phyloP scores from a whole-genome alignment of 2,797 vertebrate species.

The Triplophysa bombifrons region DNA sequence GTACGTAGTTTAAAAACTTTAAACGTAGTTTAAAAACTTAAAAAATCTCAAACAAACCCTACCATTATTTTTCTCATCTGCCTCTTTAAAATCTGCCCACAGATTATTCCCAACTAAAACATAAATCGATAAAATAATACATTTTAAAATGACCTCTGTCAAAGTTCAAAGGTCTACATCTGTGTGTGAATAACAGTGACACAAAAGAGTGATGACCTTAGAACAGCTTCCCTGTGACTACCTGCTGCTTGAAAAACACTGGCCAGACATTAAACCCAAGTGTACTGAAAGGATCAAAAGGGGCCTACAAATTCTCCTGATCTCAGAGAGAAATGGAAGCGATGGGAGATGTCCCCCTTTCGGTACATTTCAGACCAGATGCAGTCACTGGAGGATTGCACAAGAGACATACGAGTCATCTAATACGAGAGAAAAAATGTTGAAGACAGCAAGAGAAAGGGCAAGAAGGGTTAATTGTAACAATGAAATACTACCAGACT shows the following conservation, averaged over 20 bases:
- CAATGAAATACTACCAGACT: slow-evolving; percentile 54
- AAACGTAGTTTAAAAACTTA: too few species aligned
- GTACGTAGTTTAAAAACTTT: too few species aligned
- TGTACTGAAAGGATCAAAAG: slow-evolving; percentile 92
- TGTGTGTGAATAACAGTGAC: slow-evolving; percentile 86
- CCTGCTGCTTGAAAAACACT: slow-evolving; percentile 99
- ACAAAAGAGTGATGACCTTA: slow-evolving; percentile 89
- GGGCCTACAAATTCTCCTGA: slow-evolving; percentile 84
- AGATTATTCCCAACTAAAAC: slow-evolving; percentile 59
- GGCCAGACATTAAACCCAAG: slow-evolving; percentile 89
- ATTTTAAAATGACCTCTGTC: slow-evolving; percentile 89
- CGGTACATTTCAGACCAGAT: slow-evolving; percentile 43
- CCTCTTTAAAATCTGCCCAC: slow-evolving; percentile 51
- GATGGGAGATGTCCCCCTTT: slow-evolving; percentile 56
- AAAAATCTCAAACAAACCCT: slow-evolving; percentile 41
- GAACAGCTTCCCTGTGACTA: slow-evolving; percentile 90
- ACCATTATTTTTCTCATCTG: neutral
- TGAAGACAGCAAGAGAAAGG: neutral
- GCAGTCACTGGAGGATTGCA: slow-evolving; percentile 19
- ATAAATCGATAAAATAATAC: slow-evolving; percentile 85
- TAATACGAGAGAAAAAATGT: neutral
- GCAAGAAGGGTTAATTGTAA: neutral
- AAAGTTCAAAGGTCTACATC: slow-evolving; percentile 96
- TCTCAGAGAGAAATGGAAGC: slow-evolving; percentile 80
- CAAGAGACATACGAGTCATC: slow-evolving; percentile 16